Evolutionary conservation across 2,113 vertebrate genomes (phyloP).

Genomic region (Phylloscopus trochilus): DNA sequence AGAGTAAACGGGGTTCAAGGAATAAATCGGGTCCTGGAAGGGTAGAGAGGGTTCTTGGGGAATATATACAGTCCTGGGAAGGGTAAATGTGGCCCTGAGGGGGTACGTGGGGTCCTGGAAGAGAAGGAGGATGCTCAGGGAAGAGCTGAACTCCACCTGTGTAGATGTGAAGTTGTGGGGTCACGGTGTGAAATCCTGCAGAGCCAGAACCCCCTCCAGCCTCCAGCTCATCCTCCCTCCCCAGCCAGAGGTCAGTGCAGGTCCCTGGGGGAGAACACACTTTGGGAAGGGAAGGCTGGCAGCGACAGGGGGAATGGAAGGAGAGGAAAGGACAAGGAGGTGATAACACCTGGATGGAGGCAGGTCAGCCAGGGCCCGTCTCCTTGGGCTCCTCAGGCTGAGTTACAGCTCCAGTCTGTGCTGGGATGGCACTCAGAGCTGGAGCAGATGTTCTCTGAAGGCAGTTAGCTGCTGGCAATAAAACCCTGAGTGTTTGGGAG

Average conservation of each 20-base stretch:
- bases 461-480: conserved; percentile 25
- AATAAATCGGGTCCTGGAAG: background rate
- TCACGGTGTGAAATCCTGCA: background rate
- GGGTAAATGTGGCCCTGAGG: too few relatives aligned
- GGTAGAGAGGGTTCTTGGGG: background rate
- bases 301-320: background rate
- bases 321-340: background rate
- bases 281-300: background rate
- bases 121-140: background rate
- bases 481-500: conserved; percentile 10
- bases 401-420: background rate
- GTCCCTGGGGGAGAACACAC: background rate
- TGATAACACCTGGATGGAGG: background rate
- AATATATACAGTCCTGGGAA: too few relatives aligned
- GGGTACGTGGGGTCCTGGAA: too few relatives aligned
- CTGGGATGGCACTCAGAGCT: background rate
- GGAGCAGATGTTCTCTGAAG: conserved; percentile 38
- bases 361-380: background rate
- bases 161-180: background rate
- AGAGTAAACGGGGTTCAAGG: background rate
- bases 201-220: background rate
- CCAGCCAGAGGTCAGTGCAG: background rate
- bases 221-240: background rate
- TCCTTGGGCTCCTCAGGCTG: conserved; percentile 10
- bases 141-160: background rate